Conservation (phyloP, 1,140 invertebrate species). For the Bathynomus jamesi region DNA sequence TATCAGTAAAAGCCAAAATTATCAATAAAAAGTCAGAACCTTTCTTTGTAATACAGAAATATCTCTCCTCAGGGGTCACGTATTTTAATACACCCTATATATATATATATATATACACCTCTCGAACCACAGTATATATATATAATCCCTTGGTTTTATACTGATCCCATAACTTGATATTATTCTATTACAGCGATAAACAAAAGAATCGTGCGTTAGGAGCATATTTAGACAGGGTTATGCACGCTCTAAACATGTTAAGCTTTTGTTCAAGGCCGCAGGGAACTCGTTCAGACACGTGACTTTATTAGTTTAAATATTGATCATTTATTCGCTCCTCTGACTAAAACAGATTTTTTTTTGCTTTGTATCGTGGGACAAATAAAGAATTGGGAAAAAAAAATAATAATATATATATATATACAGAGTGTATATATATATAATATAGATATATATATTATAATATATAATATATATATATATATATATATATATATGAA, state of each 20-base stretch:
- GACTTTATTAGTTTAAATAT: conserved; percentile 2
- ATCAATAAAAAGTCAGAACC: neutral
- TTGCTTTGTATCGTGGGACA: neutral
- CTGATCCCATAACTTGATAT: neutral
- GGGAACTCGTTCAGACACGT: neutral
- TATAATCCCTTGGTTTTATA: neutral
- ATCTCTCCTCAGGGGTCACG: neutral
- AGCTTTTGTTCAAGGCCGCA: neutral
- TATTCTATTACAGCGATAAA: neutral
- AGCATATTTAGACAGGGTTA: neutral
- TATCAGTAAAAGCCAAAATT: too few relatives aligned
- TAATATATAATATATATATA: too few relatives aligned
- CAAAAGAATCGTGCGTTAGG: neutral
- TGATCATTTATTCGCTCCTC: neutral
- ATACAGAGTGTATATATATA: too few relatives aligned
- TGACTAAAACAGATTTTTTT: neutral
- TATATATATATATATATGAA: too few relatives aligned
- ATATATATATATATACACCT: too few relatives aligned
- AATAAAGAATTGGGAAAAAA: neutral
- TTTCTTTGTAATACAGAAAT: neutral
- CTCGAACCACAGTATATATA: neutral
- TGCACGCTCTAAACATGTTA: neutral
- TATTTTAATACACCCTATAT: neutral
- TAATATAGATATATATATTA: too few relatives aligned
- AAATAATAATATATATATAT: too few relatives aligned